Conservation (phyloP, 2,888 invertebrate genomes). For the Aphodius sticticus region DNA sequence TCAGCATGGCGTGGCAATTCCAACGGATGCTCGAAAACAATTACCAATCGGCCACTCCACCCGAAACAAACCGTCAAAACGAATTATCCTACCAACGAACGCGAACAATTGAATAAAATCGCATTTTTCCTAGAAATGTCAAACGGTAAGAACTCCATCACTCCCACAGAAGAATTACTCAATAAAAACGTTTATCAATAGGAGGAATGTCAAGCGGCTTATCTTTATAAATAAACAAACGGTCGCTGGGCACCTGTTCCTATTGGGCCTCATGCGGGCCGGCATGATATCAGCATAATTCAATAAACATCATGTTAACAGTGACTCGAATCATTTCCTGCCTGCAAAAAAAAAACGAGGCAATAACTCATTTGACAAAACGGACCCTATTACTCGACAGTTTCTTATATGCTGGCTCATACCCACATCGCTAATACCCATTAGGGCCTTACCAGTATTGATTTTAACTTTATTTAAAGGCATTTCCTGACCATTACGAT, state of each 20-base stretch:
- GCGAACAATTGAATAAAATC: not conserved
- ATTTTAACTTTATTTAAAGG: too few species aligned
- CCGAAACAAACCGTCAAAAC: not conserved
- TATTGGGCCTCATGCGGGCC: not conserved
- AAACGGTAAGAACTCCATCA: not conserved
- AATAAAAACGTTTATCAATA: not conserved
- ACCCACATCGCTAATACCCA: not conserved
- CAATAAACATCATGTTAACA: slow-evolving; percentile 4
- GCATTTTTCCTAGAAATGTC: not conserved
- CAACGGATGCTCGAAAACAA: slow-evolving; percentile 4
- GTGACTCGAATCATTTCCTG: slow-evolving; percentile 4
- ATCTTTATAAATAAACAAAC: not conserved
- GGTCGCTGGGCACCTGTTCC: not conserved
- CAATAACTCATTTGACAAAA: not conserved
- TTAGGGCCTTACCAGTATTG: not conserved
- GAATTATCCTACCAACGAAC: not conserved
- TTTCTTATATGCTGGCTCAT: not conserved
- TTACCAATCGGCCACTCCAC: not conserved
- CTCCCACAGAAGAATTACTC: not conserved
- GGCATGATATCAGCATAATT: slow-evolving; percentile 4
- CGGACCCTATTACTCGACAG: not conserved
- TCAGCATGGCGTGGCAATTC: slow-evolving; percentile 4
- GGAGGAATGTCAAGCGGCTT: not conserved
- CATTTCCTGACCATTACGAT: not conserved
- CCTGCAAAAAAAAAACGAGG: not conserved